These are phyloP conservation scores for Erebia palarica DNA, from an alignment of 2,888 invertebrate species.

Conservation along the genomic window DNA sequence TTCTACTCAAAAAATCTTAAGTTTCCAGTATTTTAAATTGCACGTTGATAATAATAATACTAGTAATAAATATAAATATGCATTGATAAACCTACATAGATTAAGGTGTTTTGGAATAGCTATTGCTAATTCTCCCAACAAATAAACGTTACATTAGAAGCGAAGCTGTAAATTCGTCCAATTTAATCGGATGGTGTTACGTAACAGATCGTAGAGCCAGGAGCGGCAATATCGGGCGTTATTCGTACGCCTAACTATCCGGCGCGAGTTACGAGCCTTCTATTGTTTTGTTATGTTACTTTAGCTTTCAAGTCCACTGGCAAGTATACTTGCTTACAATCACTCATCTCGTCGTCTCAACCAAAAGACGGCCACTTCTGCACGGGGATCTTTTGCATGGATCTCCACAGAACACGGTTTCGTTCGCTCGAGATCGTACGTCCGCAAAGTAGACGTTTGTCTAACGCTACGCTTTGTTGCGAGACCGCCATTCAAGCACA, in stretches of 20 bases:
- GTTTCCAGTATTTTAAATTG: too few species aligned
- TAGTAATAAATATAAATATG: too few species aligned
- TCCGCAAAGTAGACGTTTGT: too few species aligned
- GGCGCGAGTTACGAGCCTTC: constrained; percentile 62
- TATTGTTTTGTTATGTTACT: constrained; percentile 40
- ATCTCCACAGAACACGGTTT: too few species aligned
- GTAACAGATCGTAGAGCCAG: constrained; percentile 64
- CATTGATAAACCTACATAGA: background rate
- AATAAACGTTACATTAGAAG: constrained; percentile 26
- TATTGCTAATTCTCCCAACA: constrained; percentile 18
- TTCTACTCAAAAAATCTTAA: too few species aligned
- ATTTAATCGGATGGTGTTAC: constrained; percentile 74
- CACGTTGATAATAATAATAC: too few species aligned
- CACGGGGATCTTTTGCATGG: too few species aligned
- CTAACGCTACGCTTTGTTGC: too few species aligned
- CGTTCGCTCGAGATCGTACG: too few species aligned
- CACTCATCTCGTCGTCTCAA: too few species aligned
- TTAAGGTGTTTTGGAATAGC: constrained; percentile 2
- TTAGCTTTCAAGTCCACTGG: constrained; percentile 23
- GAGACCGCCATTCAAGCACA: too few species aligned
- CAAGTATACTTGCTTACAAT: constrained; percentile 23
- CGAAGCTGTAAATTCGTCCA: constrained; percentile 59
- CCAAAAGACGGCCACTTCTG: too few species aligned
- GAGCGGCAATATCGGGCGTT: constrained; percentile 66
- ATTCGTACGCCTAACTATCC: constrained; percentile 68